phyloP scores from a whole-genome alignment of 2,113 vertebrate species.

The Bettongia penicillata region DNA sequence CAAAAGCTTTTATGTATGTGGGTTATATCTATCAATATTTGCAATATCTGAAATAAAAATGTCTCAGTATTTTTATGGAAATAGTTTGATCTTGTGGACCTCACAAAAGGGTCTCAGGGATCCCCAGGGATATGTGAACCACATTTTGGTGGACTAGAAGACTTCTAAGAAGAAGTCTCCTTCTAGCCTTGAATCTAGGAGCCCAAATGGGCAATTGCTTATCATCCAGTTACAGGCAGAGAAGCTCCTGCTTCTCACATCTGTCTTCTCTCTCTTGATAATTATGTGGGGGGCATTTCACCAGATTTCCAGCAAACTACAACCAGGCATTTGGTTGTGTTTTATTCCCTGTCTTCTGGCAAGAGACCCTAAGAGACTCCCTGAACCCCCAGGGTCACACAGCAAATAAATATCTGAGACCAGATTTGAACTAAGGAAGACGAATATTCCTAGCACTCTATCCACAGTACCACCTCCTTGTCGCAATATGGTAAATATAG shows the following conservation, averaged over 20 bases:
- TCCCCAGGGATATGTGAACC: neutral
- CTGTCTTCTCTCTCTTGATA: neutral
- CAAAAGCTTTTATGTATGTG: neutral
- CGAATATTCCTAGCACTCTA: neutral
- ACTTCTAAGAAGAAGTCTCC: neutral
- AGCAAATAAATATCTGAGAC: neutral
- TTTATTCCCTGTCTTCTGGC: neutral
- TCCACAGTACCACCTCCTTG: neutral
- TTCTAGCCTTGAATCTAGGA: neutral
- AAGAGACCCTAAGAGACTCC: constrained; percentile 12
- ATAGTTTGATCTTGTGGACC: neutral
- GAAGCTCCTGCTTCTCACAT: neutral
- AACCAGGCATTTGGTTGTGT: neutral
- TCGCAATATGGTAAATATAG: neutral
- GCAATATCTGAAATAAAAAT: neutral
- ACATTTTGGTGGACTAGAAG: neutral
- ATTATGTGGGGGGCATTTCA: neutral
- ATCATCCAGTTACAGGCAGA: neutral
- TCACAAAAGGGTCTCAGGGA: neutral
- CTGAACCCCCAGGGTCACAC: neutral
- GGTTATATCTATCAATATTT: neutral
- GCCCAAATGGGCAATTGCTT: neutral
- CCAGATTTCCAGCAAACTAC: neutral
- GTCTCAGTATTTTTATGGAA: neutral
- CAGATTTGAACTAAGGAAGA: neutral